Evolutionary conservation across 2,888 invertebrate species (phyloP), one percentile per base, ranked within the genome.

Genomic region (Plagodis pulveraria): DNA sequence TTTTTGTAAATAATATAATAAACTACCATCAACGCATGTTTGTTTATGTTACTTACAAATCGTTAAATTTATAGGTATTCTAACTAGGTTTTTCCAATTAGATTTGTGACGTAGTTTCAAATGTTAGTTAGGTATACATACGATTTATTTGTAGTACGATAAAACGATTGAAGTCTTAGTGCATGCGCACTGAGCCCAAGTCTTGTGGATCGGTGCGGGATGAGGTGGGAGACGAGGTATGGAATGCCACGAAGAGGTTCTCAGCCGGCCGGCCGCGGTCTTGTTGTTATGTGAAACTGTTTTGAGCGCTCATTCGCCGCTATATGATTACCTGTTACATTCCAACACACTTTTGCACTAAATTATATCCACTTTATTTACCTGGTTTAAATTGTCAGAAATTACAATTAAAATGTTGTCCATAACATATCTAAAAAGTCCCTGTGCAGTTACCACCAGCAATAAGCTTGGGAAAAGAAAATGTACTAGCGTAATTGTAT

Each of bases 241-340:
- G 91, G 90, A 91, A 90, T 91, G 90, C 86, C 12, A 9, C 82
- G 90, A 88, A 89, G 91, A 91, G 88, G 89, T 87, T 87, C 88
- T 81, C 84, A 77, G 80, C 81, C 80, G 76, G 71, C 70, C 78
- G 78, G 79, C 85, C 82, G 86, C 84, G 81, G 84, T 85, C 89
- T 89, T 87, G 88, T 88, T 86, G 84, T 87, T 87, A 89, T 89
- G 86, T 86, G 86, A 85, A 87, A 87, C 87, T 83, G 86, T 86
- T 86, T 77, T 78, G 79, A 83, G 74, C 78, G 72, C 82, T 78
- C 68, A 72, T 71, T 70, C 72, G 72, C 69, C 67, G 70, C 71
- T 73, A 70, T 74, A 73, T 72, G 70, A 53, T 36, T 36, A 36
- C 36, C 9, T 4, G 10, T 50, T 55, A 51, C 66, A 65, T 54